Evolutionary conservation across 2,888 invertebrate genomes (phyloP), one percentile per base, ranked within the genome.

Genomic region (Drosophila kuntzei): DNA sequence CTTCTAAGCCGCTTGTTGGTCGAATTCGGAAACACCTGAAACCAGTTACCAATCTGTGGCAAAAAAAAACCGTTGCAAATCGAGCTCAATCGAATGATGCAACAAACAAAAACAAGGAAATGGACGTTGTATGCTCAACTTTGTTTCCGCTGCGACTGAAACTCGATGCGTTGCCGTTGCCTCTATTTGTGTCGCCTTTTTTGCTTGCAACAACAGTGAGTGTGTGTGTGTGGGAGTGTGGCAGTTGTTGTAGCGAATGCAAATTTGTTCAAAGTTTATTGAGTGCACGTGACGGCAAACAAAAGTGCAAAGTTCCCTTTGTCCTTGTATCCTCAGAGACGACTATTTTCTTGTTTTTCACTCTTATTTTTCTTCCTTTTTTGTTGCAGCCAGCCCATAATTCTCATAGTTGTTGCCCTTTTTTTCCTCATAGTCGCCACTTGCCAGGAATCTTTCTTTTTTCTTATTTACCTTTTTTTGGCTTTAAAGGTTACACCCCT

Each of bases 231-330:
- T 67, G 61, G 47, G 53, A 63, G 57, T 49, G 16, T 49, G 59
- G 43, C 43, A 47, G 51, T 71, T 51, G 64, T 66, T 71, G 60
- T 59, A 64, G 67, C 79, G 80, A 83, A 88, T 88, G 86, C 89
- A 88, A 89, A 88, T 89, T 89, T 84, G 89, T 84, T 88, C 76
- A 79, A 88, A 87, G 89, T 87, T 88, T 87, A 88, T 88, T 87
- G 89, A 84, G 86, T 82, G 89, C 86, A 88, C 88, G 87, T 87
- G 82, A 82, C 84, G 80, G 78, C 82, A 87, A 88, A 88, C 84
- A 87, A 85, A 87, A 85, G 78, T 80, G 85, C 79, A 84, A 84
- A 86, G 77, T 79, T 84, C 64, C 67, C 67, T 63, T 68, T 65
- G 70, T 66, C 64, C 71, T 50, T 60, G 62, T 47, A 39, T 71